A percentile compares a stretch with the other conserved stretches of the same genome.
Conservation (phyloP, 2,888 invertebrate genomes). For the Acleris literana region DNA sequence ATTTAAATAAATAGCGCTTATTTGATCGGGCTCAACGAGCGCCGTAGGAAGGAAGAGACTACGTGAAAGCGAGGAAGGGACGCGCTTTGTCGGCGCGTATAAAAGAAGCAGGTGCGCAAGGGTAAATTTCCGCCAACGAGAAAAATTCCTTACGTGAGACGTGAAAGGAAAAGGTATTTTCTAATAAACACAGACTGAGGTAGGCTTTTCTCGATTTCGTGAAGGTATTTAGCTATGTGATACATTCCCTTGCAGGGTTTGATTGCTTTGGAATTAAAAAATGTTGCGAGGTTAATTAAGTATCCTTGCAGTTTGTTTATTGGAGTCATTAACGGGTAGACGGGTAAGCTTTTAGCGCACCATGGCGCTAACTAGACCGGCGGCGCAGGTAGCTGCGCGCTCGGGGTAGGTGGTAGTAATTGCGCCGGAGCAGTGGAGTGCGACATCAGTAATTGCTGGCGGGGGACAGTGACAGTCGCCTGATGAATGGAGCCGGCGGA, state of each 20-base stretch:
- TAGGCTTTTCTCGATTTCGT: conserved; percentile 43
- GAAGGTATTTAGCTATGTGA: conserved; percentile 44
- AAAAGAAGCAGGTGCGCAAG: conserved; percentile 59
- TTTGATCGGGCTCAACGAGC: conserved; percentile 48
- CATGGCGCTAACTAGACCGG: conserved; percentile 8
- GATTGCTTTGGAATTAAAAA: conserved; percentile 38
- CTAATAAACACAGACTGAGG: conserved; percentile 59
- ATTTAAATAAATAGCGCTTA: conserved; percentile 46
- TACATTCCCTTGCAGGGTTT: conserved; percentile 38
- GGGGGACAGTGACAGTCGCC: conserved; percentile 69
- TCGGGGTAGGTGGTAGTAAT: conserved; percentile 57
- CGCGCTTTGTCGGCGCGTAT: conserved; percentile 52
- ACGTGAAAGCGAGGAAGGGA: conserved; percentile 48
- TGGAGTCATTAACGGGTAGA: conserved; percentile 9
- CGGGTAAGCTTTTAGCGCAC: conserved; percentile 21
- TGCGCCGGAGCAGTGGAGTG: conserved; percentile 67
- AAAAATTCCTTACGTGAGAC: conserved; percentile 59
- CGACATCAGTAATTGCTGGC: conserved; percentile 78
- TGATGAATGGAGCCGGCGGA: conserved; percentile 74
- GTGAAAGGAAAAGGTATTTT: conserved; percentile 64
- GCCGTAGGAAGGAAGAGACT: conserved; percentile 43
- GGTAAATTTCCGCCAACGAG: conserved; percentile 57
- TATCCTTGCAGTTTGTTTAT: conserved; percentile 1
- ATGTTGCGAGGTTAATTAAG: conserved; percentile 5
- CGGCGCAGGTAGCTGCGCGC: conserved; percentile 5